Percentiles rank a stretch among this genome's conserved stretches.
phyloP scores from a whole-genome alignment of 2,113 vertebrate species.

The Acrocephalus arundinaceus region DNA sequence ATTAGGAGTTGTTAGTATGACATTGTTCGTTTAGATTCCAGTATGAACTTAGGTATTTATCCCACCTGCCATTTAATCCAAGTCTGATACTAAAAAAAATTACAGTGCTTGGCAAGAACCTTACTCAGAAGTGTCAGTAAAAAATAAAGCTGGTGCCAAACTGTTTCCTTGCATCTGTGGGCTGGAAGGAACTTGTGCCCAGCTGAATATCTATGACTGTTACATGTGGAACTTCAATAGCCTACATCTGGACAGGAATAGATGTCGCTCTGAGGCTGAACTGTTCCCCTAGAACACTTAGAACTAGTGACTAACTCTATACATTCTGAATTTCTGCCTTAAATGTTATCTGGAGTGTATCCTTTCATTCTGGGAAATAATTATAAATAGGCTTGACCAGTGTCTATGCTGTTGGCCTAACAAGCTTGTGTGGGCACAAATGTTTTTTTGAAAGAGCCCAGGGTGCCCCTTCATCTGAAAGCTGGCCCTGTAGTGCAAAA shows the following conservation, averaged over 20 bases:
- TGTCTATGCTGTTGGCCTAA: background rate
- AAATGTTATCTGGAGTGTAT: background rate
- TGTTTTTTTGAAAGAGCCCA: background rate
- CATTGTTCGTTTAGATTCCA: background rate
- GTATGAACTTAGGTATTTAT: background rate
- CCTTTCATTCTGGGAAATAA: background rate
- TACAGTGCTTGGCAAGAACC: background rate
- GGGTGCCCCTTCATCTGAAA: background rate
- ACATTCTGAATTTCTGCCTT: background rate
- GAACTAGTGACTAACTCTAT: background rate
- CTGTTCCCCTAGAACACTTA: background rate
- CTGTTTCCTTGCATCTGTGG: background rate
- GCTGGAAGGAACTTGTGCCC: background rate
- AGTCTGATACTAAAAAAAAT: background rate
- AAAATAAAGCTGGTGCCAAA: background rate
- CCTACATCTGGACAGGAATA: background rate
- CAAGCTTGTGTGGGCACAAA: background rate
- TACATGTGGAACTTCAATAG: background rate
- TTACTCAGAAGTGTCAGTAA: background rate
- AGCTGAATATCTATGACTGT: background rate
- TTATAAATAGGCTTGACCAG: background rate
- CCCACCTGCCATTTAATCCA: background rate
- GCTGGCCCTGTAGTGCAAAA: background rate
- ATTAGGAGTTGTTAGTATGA: background rate
- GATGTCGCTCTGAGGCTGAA: background rate